Conservation (phyloP, 2,113 vertebrate genomes). For the Dicerorhinus sumatrensis region DNA sequence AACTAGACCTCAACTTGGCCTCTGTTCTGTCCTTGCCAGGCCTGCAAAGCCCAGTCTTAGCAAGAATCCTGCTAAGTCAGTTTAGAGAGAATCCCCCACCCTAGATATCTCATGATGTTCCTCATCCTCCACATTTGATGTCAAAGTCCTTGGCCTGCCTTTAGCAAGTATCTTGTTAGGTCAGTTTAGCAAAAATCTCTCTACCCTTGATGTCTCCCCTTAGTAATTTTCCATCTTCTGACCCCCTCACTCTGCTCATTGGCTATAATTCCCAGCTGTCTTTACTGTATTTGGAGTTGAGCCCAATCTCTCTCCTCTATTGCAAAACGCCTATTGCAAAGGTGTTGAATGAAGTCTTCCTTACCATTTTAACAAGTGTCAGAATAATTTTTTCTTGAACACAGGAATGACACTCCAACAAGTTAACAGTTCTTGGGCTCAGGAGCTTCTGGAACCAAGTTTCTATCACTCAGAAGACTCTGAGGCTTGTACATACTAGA, state of each 20-base stretch:
- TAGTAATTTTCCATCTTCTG: slow-evolving; percentile 4
- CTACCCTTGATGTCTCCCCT: background rate
- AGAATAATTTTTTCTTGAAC: background rate
- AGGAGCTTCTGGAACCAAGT: background rate
- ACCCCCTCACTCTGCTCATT: background rate
- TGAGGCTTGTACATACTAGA: background rate
- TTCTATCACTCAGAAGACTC: background rate
- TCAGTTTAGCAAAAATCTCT: background rate
- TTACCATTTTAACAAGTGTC: slow-evolving; percentile 12
- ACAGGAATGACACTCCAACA: background rate
- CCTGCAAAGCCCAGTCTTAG: background rate
- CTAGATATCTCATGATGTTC: background rate
- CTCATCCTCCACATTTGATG: background rate
- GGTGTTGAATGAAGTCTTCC: background rate
- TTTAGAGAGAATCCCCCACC: background rate
- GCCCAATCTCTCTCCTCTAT: background rate
- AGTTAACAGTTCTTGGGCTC: background rate
- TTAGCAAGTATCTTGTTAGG: background rate
- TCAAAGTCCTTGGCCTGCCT: background rate
- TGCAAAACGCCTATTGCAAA: background rate
- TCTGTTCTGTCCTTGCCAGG: background rate
- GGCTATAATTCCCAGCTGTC: background rate
- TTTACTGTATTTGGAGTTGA: background rate
- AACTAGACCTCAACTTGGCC: background rate
- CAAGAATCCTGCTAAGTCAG: background rate